phyloP scores from a whole-genome alignment of 2,888 invertebrate species.

The Agonopterix heracliana region DNA sequence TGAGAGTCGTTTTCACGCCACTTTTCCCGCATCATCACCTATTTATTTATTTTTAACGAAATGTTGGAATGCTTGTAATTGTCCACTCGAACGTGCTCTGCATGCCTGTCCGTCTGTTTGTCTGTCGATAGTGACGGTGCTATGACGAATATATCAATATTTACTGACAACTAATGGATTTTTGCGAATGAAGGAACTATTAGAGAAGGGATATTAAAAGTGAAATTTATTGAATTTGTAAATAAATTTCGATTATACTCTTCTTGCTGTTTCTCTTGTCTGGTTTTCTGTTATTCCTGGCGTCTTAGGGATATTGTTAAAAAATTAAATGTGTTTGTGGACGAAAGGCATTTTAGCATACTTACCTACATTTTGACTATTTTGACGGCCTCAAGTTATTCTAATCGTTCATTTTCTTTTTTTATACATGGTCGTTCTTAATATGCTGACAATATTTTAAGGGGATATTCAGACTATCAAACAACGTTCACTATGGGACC shows the following conservation, averaged over 20 bases:
- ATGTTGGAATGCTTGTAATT: neutral
- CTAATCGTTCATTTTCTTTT: no score
- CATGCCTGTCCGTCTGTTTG: slow-evolving; percentile 1
- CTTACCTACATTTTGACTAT: no score
- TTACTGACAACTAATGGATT: slow-evolving; percentile 47
- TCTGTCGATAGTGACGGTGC: neutral
- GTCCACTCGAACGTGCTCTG: slow-evolving; percentile 10
- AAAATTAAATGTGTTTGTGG: no score
- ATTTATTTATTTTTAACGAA: neutral
- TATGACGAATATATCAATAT: slow-evolving; percentile 30
- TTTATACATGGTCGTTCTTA: no score
- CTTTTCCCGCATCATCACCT: neutral
- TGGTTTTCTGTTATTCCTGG: neutral
- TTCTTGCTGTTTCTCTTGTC: neutral
- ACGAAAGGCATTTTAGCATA: no score
- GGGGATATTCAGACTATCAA: no score
- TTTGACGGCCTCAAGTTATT: no score
- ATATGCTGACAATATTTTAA: no score
- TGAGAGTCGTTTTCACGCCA: neutral
- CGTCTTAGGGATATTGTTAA: neutral
- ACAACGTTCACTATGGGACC: no score
- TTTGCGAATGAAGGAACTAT: neutral
- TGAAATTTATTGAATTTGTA: slow-evolving; percentile 15
- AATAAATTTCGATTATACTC: neutral
- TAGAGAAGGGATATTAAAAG: slow-evolving; percentile 17